Base-by-base conservation (phyloP, 2,888 invertebrate genomes). In the Drosophila conformis region DNA sequence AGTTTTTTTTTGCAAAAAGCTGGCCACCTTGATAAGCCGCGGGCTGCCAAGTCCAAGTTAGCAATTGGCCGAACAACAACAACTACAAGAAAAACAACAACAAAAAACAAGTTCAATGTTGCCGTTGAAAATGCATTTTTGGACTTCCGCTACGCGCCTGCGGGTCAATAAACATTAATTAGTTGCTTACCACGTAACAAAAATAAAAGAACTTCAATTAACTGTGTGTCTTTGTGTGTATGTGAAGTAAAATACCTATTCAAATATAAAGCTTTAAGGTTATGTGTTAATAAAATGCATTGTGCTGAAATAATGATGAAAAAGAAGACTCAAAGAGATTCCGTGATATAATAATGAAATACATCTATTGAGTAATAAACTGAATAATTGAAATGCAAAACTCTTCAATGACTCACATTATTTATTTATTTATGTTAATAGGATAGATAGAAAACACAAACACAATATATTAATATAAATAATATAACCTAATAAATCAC, bases 11-110 rank as follows among this genome's bases (percentile, higher is more conserved):
- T 68, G 73, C 80, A 68, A 38, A 75, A 89, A 89, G 73, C 90
- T 79, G 73, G 83, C 76, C 86, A 88, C 90, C 90, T 85, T 85
- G 84, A 89, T 89, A 76, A 80, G 77, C 67, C 66, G 59, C 67
- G 46, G 64, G 31, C 52, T 52, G 25, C 21, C 73, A 61, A 48
- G 58, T 78, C 52, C 40, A 69, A 69, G 60, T 66, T 49, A 33
- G 57, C 76, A 62, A 59, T 76, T 60, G 58, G 46, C 56, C 52
- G 40, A 54, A 25, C 38, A 40, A 21, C n/a, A 56, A 56, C 27
- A 56, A 29, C 7, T 21, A 31, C 63, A 69, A 57, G 29, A 40
- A 70, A 38, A 40, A 58, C 87, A 90, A 61, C 64, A 61, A 68
- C 49, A 38, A 46, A 69, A 48, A 40, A 58, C 87, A 90, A 86